A percentile compares a stretch with the other conserved stretches of the same genome.
Conservation (phyloP, 2,888 invertebrate species). For the Anthoptus insignis region DNA sequence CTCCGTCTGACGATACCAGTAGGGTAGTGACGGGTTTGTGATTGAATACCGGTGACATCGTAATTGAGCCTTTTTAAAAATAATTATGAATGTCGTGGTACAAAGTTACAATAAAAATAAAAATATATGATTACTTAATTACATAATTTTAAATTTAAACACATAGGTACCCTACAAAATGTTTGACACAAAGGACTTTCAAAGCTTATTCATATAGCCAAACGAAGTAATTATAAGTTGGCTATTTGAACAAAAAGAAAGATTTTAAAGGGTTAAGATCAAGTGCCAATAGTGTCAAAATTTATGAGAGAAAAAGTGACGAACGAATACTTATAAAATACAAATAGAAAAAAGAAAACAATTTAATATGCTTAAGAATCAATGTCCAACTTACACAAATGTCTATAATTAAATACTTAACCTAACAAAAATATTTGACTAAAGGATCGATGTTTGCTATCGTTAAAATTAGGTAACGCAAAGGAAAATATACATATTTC, state of each 20-base stretch:
- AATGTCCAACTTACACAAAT: slow-evolving; percentile 53
- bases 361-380: slow-evolving; percentile 32
- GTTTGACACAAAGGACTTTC: not conserved
- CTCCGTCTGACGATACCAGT: no score
- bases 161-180: slow-evolving; percentile 34
- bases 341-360: slow-evolving; percentile 35
- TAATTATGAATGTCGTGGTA: slow-evolving; percentile 20
- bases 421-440: slow-evolving; percentile 81
- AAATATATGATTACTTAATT: slow-evolving; percentile 20
- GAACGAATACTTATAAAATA: slow-evolving; percentile 35
- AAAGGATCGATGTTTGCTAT: slow-evolving; percentile 76
- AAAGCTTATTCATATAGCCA: slow-evolving; percentile 15
- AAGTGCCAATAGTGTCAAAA: slow-evolving; percentile 19
- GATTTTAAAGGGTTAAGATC: slow-evolving; percentile 14
- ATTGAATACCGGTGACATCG: slow-evolving; percentile 10
- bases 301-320: slow-evolving; percentile 23
- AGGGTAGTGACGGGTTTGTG: not conserved
- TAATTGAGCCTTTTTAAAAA: slow-evolving; percentile 24
- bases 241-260: slow-evolving; percentile 23
- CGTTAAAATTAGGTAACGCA: slow-evolving; percentile 33
- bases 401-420: slow-evolving; percentile 79
- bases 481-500: slow-evolving; percentile 29
- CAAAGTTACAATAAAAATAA: slow-evolving; percentile 25
- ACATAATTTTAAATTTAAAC: slow-evolving; percentile 20
- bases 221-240: slow-evolving; percentile 1